These are phyloP conservation scores for Colistium nudipinnis DNA, from an alignment of 2,113 vertebrate species.

Conservation along the genomic window DNA sequence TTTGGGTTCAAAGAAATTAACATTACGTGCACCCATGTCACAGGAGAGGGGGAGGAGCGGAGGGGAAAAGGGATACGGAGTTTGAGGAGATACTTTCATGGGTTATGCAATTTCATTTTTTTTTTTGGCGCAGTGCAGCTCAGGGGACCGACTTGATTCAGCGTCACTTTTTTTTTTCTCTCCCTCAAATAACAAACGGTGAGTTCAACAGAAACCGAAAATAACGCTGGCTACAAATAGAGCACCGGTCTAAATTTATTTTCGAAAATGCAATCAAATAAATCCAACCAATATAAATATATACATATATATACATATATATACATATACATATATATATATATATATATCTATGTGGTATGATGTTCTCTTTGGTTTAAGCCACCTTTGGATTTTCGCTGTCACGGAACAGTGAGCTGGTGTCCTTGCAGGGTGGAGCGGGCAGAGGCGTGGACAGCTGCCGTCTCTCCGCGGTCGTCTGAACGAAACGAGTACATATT, in stretches of 20 bases:
- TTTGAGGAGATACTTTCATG: slow-evolving; percentile 43
- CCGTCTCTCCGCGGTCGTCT: slow-evolving; percentile 85
- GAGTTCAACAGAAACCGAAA: slow-evolving; percentile 36
- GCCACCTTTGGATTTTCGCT: slow-evolving; percentile 16
- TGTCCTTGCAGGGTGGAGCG: slow-evolving; percentile 16
- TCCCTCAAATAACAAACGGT: slow-evolving; percentile 26
- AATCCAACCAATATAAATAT: too few species aligned
- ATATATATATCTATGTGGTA: too few species aligned
- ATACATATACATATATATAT: too few species aligned
- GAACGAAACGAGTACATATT: slow-evolving; percentile 88
- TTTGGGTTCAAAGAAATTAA: slow-evolving; percentile 31
- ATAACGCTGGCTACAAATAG: slow-evolving; percentile 53
- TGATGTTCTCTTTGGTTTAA: slow-evolving; percentile 6
- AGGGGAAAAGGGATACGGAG: slow-evolving; percentile 24
- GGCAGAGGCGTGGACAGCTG: slow-evolving; percentile 86
- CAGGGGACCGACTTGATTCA: slow-evolving; percentile 52
- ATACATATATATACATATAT: too few species aligned
- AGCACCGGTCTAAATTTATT: slow-evolving; percentile 12
- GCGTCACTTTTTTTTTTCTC: slow-evolving; percentile 10
- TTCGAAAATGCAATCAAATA: neutral
- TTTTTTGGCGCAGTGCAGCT: slow-evolving; percentile 45
- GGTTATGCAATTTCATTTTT: slow-evolving; percentile 57
- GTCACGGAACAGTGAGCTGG: slow-evolving; percentile 13
- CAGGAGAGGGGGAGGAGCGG: slow-evolving; percentile 2
- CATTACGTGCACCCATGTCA: slow-evolving; percentile 13